These are phyloP conservation scores for Pocillopora verrucosa DNA, from an alignment of 64 coral and sea anemone genomes.

Conservation along the genomic window DNA sequence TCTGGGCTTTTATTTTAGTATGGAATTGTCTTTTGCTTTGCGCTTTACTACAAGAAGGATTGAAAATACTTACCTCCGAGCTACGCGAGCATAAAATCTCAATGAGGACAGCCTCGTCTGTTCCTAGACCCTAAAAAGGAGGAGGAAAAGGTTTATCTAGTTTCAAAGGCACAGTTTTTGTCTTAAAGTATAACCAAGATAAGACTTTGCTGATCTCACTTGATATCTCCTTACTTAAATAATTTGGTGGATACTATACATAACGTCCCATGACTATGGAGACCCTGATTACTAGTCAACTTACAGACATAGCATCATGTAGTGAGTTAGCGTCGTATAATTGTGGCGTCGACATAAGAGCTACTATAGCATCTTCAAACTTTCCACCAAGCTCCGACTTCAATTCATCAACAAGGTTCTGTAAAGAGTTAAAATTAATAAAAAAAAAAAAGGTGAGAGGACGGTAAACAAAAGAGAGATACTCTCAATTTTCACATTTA, in stretches of 20 bases:
- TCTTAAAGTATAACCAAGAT: too few species aligned
- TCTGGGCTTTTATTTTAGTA: too few species aligned
- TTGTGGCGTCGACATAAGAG: slow-evolving; percentile 28
- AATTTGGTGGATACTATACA: too few species aligned
- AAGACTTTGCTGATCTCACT: too few species aligned
- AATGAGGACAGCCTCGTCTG: slow-evolving; percentile 49
- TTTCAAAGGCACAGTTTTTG: too few species aligned
- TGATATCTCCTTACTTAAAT: too few species aligned
- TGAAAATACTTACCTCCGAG: slow-evolving; percentile 24
- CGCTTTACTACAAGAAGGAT: background rate
- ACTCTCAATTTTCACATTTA: too few species aligned
- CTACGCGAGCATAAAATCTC: slow-evolving; percentile 50
- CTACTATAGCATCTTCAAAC: slow-evolving; percentile 48
- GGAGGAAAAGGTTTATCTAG: background rate
- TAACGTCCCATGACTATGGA: too few species aligned
- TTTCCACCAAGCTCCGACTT: slow-evolving; percentile 52
- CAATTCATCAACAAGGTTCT: slow-evolving; percentile 58
- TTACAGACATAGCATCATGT: slow-evolving; percentile 57
- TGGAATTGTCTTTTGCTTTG: background rate
- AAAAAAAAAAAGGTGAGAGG: background rate
- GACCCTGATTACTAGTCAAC: background rate
- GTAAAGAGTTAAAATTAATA: background rate
- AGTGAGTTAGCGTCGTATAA: slow-evolving; percentile 46
- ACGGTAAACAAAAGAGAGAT: background rate
- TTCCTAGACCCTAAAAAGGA: slow-evolving; percentile 44